Percentiles rank a stretch among this genome's conserved stretches.
phyloP scores from a whole-genome alignment of 2,113 vertebrate species.

The Lophotis ruficrista region DNA sequence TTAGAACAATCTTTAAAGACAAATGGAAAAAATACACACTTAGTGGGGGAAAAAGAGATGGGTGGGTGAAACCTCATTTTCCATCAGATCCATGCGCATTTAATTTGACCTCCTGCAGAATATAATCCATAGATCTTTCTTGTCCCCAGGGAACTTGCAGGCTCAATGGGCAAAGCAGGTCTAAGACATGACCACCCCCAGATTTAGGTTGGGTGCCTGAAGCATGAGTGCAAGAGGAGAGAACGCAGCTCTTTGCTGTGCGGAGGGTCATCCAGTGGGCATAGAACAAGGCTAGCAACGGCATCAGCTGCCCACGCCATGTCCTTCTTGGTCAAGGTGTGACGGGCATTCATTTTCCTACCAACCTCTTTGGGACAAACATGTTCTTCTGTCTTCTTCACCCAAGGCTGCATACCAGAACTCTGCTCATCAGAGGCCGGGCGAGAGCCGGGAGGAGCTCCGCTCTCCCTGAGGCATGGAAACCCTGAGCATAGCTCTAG shows the following conservation, averaged over 20 bases:
- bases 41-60: accelerated
- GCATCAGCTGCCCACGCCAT: accelerated
- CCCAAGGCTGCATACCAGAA: neutral
- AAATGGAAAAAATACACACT: neutral
- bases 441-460: neutral
- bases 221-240: neutral
- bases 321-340: neutral
- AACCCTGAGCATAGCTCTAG: conserved; percentile 40
- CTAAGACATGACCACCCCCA: neutral
- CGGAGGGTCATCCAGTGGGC: neutral
- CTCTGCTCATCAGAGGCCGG: neutral
- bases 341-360: neutral
- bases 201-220: neutral
- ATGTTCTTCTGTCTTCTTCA: neutral
- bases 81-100: neutral
- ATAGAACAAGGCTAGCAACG: neutral
- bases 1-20: neutral
- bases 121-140: neutral
- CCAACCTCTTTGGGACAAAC: neutral
- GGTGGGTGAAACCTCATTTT: neutral
- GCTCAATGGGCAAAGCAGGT: neutral
- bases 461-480: conserved; percentile 58
- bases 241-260: neutral
- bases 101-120: neutral
- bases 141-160: neutral